Percentiles rank a stretch among this genome's conserved stretches.
Conservation (phyloP, 2,888 invertebrate species). For the Drosophila anomalata region DNA sequence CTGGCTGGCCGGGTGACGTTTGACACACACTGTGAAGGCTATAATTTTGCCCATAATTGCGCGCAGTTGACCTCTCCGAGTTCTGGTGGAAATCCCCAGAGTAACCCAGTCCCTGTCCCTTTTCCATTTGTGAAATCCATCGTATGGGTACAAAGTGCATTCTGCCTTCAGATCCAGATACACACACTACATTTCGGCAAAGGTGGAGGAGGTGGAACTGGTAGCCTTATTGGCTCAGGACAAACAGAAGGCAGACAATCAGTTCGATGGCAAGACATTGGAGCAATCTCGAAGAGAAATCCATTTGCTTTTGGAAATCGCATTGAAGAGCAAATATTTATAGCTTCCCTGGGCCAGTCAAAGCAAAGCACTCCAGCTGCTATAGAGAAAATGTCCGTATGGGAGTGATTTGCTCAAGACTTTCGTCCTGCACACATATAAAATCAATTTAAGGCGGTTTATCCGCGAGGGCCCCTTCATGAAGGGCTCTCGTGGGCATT, state of each 20-base stretch:
- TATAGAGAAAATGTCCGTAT: background rate
- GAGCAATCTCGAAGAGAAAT: conserved; percentile 27
- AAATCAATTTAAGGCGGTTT: conserved; percentile 35
- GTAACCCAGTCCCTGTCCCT: background rate
- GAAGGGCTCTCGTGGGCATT: conserved; percentile 26
- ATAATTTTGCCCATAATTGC: conserved; percentile 51
- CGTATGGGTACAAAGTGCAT: conserved; percentile 30
- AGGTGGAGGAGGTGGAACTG: background rate
- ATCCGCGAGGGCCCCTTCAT: conserved; percentile 32
- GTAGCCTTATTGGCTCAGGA: conserved; percentile 25
- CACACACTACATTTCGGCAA: background rate
- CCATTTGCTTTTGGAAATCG: conserved; percentile 25
- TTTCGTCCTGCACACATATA: conserved; percentile 25
- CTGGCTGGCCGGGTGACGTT: background rate
- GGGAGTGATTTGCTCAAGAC: conserved; percentile 11
- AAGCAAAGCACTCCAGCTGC: background rate
- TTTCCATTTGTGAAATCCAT: background rate
- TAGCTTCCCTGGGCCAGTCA: background rate
- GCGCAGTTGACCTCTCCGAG: conserved; percentile 30
- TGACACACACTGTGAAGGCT: conserved; percentile 12
- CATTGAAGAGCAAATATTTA: conserved; percentile 48
- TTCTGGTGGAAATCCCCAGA: too few species aligned
- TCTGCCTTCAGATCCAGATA: conserved; percentile 28
- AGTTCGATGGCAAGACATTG: conserved; percentile 23
- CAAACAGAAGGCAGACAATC: conserved; percentile 30